phyloP scores from a whole-genome alignment of 2,888 invertebrate species.

The Sepioteuthis lessoniana region DNA sequence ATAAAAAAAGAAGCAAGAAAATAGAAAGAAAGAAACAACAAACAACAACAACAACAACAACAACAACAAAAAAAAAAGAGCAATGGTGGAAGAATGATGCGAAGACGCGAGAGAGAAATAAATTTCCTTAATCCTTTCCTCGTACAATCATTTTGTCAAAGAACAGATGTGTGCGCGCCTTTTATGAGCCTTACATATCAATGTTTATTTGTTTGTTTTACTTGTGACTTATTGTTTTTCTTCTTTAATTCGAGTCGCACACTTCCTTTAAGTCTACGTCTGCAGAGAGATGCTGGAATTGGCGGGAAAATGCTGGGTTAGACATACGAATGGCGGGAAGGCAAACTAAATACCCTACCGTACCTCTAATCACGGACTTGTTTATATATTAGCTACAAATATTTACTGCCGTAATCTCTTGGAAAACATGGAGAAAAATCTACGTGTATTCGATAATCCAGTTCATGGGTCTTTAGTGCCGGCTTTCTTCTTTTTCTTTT shows the following conservation, averaged over 20 bases:
- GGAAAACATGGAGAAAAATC: background rate
- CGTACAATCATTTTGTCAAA: constrained; percentile 2
- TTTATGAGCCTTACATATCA: constrained; percentile 33
- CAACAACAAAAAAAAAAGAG: no score
- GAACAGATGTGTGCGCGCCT: background rate
- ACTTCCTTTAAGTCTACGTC: background rate
- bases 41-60: no score
- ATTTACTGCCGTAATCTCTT: background rate
- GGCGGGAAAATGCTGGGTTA: background rate
- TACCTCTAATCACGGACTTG: constrained; percentile 18
- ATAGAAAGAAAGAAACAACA: background rate
- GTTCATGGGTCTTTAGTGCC: background rate
- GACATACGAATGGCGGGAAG: background rate
- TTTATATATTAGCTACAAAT: constrained; percentile 23
- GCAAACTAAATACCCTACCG: constrained; percentile 11
- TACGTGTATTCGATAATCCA: background rate
- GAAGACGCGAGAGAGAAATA: background rate
- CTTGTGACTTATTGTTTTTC: background rate
- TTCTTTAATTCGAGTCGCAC: background rate
- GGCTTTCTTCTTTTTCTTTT: background rate
- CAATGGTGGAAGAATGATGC: background rate
- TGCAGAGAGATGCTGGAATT: background rate
- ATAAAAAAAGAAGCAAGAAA: background rate
- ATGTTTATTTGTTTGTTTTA: background rate
- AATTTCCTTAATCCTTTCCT: background rate